Evolutionary conservation across 2,797 vertebrate species (phyloP), one percentile per base, ranked within the genome.

Genomic region (Falco berigora): DNA sequence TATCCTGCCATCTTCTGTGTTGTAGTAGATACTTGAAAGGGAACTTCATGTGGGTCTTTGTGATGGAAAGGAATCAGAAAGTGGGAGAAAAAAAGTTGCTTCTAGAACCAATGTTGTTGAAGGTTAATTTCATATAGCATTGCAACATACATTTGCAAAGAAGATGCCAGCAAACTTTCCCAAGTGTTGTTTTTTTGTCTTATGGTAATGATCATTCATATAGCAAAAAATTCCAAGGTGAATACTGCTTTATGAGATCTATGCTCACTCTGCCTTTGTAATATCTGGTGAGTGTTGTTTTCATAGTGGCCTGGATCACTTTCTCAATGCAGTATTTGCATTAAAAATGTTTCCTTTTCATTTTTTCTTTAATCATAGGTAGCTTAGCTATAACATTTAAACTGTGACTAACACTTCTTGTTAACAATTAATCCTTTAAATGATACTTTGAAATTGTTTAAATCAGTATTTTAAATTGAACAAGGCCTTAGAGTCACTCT

Each of bases 401-500:
- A 88, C 76, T 92, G 25, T 96, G 80, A 95, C 85, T 96, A 97
- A 94, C 34, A 27, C 20, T 89, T 73, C 81, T 90, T 63, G 23
- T 97, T 97, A 97, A 94, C 96, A 94, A 64, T 96, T 97, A 97
- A 96, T 97, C 92, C 74, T 96, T 94, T 85, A 95, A 96, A 97
- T 96, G 91, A 88, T 96, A 94, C 61, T 97, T 97, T 95, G 69
- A 88, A 91, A 96, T 96, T 96, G 90, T 94, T 97, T 92, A 97
- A 97, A 97, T 97, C 79, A 92, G 85, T 93, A 22, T 96, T 95
- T 91, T 95, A 96, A 94, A 95, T 96, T 96, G 96, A 96, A 97
- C 71, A 97, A 96, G 86, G 53, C 96, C 97, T 93, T 94, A 86
- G 87, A 97, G 90, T 72, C 47, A 93, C 92, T 97, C 79, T 66